A percentile compares a stretch with the other conserved stretches of the same genome.
Evolutionary conservation across 2,888 invertebrate genomes (phyloP).

Genomic region (Cotesia congregata): DNA sequence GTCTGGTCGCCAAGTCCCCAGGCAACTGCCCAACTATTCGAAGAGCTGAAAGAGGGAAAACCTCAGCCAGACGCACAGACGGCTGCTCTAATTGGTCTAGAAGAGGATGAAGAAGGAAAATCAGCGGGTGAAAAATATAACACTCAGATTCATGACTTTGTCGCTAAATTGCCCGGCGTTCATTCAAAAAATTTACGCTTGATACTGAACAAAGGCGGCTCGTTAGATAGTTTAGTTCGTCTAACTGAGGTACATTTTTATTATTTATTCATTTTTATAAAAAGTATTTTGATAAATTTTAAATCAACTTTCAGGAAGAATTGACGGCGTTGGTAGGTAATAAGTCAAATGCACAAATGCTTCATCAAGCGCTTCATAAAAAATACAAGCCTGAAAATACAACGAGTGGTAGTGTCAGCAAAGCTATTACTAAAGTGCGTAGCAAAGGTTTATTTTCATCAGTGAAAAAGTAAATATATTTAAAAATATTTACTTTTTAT

Average conservation of each 20-base stretch:
- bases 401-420: slow-evolving; percentile 42
- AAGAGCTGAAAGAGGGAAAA: slow-evolving; percentile 91
- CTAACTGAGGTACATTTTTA: slow-evolving; percentile 72
- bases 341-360: slow-evolving; percentile 77
- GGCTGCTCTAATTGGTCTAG: slow-evolving; percentile 81
- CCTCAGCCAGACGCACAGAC: slow-evolving; percentile 83
- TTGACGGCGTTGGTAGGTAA: slow-evolving; percentile 81
- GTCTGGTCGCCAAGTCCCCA: slow-evolving; percentile 98
- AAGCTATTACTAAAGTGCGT: slow-evolving; percentile 56
- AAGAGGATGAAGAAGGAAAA: slow-evolving; percentile 73
- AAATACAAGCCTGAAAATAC: slow-evolving; percentile 73
- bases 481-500: neutral
- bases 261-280: neutral
- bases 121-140: slow-evolving; percentile 77
- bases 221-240: slow-evolving; percentile 77
- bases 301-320: slow-evolving; percentile 73
- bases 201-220: slow-evolving; percentile 82
- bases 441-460: slow-evolving; percentile 59
- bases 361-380: slow-evolving; percentile 81
- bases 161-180: slow-evolving; percentile 90
- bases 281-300: neutral
- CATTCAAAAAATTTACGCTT: slow-evolving; percentile 86
- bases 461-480: slow-evolving; percentile 44
- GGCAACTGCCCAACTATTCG: slow-evolving; percentile 95
- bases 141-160: slow-evolving; percentile 81